Conservation (phyloP, 37 sponge, comb jelly and placozoan species). For the Ephydatia muelleri region DNA sequence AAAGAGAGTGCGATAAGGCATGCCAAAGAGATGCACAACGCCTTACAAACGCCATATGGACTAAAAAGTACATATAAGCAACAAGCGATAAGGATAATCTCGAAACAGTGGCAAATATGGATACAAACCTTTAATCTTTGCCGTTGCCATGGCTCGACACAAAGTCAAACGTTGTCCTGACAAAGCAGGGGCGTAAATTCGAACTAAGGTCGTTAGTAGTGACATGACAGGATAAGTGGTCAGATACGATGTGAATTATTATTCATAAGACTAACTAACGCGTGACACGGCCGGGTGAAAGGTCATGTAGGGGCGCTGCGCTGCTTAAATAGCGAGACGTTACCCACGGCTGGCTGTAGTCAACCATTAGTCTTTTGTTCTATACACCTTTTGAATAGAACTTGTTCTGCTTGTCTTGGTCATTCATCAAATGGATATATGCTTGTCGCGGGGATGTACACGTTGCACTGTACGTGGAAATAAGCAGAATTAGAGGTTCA, state of each 20-base stretch:
- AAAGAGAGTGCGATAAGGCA: not conserved
- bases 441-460: too few species aligned
- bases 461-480: too few species aligned
- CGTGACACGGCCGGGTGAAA: not conserved
- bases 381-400: too few species aligned
- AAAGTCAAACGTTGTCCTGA: slow-evolving; percentile 4
- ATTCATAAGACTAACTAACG: not conserved
- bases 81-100: too few species aligned
- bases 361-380: too few species aligned
- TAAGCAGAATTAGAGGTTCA: too few species aligned
- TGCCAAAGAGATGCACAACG: not conserved
- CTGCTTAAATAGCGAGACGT: too few species aligned
- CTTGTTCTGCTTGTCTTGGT: too few species aligned
- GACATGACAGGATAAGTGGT: not conserved
- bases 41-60: too few species aligned
- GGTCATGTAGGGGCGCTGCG: not conserved
- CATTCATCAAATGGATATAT: too few species aligned
- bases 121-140: slow-evolving; percentile 59
- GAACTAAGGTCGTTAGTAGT: not conserved
- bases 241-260: not conserved
- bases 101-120: not conserved
- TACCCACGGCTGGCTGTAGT: too few species aligned
- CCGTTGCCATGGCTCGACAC: slow-evolving; percentile 43
- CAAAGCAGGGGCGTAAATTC: not conserved
- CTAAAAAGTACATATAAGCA: too few species aligned